Percentiles rank a stretch among this genome's conserved stretches.
These are phyloP conservation scores for Actinia equina DNA, from an alignment of 64 coral and sea anemone genomes.

Conservation along the genomic window DNA sequence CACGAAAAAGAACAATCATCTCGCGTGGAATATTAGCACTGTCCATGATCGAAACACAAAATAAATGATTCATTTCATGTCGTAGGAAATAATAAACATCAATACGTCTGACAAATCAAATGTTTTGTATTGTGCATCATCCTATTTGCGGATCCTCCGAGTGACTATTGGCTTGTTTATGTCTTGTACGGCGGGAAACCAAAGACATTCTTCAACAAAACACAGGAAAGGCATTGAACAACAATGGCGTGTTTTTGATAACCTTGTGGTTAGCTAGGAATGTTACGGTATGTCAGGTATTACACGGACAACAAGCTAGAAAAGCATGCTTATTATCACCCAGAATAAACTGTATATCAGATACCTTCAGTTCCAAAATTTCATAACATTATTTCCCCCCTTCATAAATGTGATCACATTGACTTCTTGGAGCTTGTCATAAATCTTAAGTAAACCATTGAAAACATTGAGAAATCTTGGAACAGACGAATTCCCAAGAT, in stretches of 20 bases:
- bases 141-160: not conserved
- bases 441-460: not conserved
- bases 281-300: not conserved
- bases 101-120: not conserved
- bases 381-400: not conserved
- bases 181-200: not conserved
- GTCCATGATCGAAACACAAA: not conserved
- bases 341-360: not conserved
- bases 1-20: no score
- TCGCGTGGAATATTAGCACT: not conserved
- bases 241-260: not conserved
- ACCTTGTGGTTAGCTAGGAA: not conserved
- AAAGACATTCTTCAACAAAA: not conserved
- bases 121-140: conserved; percentile 5
- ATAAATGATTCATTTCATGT: not conserved
- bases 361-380: not conserved
- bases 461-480: not conserved
- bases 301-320: not conserved
- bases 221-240: not conserved
- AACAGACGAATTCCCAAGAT: not conserved
- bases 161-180: not conserved
- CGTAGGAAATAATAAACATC: not conserved
- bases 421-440: not conserved
- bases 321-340: not conserved
- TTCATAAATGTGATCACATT: not conserved